phyloP scores from a whole-genome alignment of 2,797 vertebrate genomes.

The Borostomias antarcticus region DNA sequence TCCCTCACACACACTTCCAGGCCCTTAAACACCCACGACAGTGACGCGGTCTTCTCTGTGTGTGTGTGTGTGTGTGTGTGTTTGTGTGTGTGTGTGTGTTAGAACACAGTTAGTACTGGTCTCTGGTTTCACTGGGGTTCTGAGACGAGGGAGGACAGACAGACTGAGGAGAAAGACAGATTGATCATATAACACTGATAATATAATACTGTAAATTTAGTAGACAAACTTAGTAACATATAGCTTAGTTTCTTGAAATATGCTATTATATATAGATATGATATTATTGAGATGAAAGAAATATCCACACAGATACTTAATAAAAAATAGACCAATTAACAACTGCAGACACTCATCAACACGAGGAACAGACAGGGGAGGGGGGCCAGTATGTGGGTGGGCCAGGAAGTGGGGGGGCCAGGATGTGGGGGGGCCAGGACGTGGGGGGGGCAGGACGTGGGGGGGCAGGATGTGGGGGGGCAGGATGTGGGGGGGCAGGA shows the following conservation, averaged over 20 bases:
- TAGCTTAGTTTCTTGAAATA: slow-evolving; percentile 74
- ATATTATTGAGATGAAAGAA: slow-evolving; percentile 71
- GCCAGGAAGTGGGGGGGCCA: too few relatives aligned
- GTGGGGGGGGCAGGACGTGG: slow-evolving; percentile 30
- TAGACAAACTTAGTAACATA: slow-evolving; percentile 76
- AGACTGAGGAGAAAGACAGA: slow-evolving; percentile 73
- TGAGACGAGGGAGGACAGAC: slow-evolving; percentile 59
- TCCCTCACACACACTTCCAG: slow-evolving; percentile 62
- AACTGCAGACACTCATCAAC: slow-evolving; percentile 70
- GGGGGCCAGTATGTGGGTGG: too few relatives aligned
- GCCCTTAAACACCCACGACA: slow-evolving; percentile 37
- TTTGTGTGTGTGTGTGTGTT: slow-evolving; percentile 58
- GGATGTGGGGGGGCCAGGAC: slow-evolving; percentile 22
- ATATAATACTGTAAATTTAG: slow-evolving; percentile 73
- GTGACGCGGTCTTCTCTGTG: slow-evolving; percentile 59
- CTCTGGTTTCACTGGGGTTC: slow-evolving; percentile 73
- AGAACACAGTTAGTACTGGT: slow-evolving; percentile 83
- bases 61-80: slow-evolving; percentile 1
- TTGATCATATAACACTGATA: slow-evolving; percentile 71
- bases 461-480: slow-evolving; percentile 30
- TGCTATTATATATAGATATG: slow-evolving; percentile 74
- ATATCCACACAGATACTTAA: slow-evolving; percentile 67
- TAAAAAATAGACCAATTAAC: slow-evolving; percentile 69
- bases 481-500: slow-evolving; percentile 24
- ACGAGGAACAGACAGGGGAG: slow-evolving; percentile 71